phyloP scores from a whole-genome alignment of 2,797 vertebrate genomes.

The Muscicapa comitata region DNA sequence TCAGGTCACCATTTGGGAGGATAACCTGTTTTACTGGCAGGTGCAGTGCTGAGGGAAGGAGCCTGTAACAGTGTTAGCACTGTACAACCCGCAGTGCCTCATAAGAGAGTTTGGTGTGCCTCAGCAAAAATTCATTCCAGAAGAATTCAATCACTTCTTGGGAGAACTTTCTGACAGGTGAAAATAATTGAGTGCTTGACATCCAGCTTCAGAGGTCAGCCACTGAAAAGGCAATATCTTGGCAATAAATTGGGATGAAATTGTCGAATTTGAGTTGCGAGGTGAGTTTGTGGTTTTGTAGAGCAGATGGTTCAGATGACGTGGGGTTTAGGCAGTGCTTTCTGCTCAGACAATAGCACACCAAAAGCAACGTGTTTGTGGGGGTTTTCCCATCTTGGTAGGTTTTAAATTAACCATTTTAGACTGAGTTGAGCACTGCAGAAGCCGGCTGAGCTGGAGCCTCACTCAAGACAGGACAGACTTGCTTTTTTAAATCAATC shows the following conservation, averaged over 20 bases:
- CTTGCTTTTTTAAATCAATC: not conserved
- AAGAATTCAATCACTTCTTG: conserved; percentile 69
- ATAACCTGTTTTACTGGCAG: conserved; percentile 28
- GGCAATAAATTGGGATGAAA: conserved; percentile 69
- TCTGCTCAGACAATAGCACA: not conserved
- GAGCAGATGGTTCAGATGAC: conserved; percentile 40
- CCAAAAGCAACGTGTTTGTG: not conserved
- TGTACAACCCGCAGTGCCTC: not conserved
- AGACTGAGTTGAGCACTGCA: not conserved
- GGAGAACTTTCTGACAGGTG: conserved; percentile 64
- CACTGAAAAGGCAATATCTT: conserved; percentile 68
- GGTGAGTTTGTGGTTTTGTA: not conserved
- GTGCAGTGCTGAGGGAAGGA: not conserved
- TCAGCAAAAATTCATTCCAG: conserved; percentile 57
- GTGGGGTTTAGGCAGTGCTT: not conserved
- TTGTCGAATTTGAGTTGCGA: conserved; percentile 36
- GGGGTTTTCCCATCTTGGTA: fast-evolving
- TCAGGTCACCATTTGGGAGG: conserved; percentile 28
- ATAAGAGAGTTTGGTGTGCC: not conserved
- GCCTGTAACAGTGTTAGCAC: conserved; percentile 19
- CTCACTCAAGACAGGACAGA: not conserved
- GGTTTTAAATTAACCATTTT: not conserved
- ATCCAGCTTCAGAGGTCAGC: conserved; percentile 69
- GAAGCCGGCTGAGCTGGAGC: not conserved
- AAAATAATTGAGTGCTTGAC: conserved; percentile 77